Percentiles rank a stretch among this genome's conserved stretches.
phyloP scores from a whole-genome alignment of 2,113 vertebrate genomes.

The Odocoileus virginianus region DNA sequence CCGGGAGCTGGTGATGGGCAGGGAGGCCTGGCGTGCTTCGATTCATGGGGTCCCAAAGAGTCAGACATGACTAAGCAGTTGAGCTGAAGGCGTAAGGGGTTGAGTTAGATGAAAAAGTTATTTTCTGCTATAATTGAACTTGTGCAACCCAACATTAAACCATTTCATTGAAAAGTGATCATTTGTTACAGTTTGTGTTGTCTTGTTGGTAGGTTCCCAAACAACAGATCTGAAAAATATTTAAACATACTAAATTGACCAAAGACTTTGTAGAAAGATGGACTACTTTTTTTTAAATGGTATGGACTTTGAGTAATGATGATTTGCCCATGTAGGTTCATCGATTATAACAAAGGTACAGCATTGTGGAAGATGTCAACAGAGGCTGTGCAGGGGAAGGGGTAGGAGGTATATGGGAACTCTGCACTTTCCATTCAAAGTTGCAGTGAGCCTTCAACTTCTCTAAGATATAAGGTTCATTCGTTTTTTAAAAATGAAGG shows the following conservation, averaged over 20 bases:
- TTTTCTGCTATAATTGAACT: not conserved
- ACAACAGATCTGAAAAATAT: not conserved
- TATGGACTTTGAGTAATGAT: not conserved
- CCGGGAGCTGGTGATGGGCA: accelerated
- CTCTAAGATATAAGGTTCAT: not conserved
- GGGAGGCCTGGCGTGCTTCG: accelerated
- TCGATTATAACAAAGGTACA: not conserved
- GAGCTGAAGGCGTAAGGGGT: not conserved
- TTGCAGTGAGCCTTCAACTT: not conserved
- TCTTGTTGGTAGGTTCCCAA: not conserved
- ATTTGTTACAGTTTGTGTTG: not conserved
- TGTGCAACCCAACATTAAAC: not conserved
- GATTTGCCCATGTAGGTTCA: not conserved
- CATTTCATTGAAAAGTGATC: not conserved
- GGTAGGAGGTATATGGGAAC: no score
- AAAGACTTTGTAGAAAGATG: not conserved
- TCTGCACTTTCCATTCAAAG: not conserved
- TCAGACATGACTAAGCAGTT: accelerated
- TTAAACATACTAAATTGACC: not conserved
- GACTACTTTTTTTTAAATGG: not conserved
- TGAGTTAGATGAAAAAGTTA: not conserved
- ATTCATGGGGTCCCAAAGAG: not conserved
- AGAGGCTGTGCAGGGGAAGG: not conserved
- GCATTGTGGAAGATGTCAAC: not conserved
- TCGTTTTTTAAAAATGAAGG: not conserved